A percentile compares a stretch with the other conserved stretches of the same genome.
phyloP scores from a whole-genome alignment of 2,888 invertebrate genomes.

The Nebria brevicollis region DNA sequence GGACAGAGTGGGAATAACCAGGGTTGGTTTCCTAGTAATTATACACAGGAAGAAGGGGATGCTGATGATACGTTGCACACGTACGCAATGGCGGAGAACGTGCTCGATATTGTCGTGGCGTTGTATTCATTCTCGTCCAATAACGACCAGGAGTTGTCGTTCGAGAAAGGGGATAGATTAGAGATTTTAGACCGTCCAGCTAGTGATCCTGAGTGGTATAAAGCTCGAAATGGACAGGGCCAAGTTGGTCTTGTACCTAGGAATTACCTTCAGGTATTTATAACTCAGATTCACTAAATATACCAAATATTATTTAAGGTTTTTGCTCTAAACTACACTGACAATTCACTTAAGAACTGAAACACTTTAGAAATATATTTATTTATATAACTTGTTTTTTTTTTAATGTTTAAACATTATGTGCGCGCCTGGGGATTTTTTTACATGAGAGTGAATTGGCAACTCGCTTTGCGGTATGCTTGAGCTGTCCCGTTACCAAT shows the following conservation, averaged over 20 bases:
- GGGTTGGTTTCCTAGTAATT: slow-evolving; percentile 99
- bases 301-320: too few relatives aligned
- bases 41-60: slow-evolving; percentile 92
- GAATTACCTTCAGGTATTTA: slow-evolving; percentile 80
- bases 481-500: too few relatives aligned
- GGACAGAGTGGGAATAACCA: slow-evolving; percentile 80
- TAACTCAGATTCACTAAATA: too few relatives aligned
- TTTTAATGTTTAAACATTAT: too few relatives aligned
- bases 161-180: slow-evolving; percentile 95
- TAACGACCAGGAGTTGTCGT: slow-evolving; percentile 95
- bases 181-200: slow-evolving; percentile 96
- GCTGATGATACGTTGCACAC: slow-evolving; percentile 89
- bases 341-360: too few relatives aligned
- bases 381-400: too few relatives aligned
- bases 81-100: slow-evolving; percentile 94
- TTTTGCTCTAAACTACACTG: too few relatives aligned
- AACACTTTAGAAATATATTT: not conserved
- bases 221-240: slow-evolving; percentile 92
- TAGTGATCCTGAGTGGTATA: slow-evolving; percentile 99
- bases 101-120: slow-evolving; percentile 95
- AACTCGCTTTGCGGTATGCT: too few relatives aligned
- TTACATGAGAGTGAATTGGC: too few relatives aligned
- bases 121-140: slow-evolving; percentile 93
- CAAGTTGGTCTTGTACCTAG: slow-evolving; percentile 95
- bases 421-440: too few relatives aligned